These are phyloP conservation scores for Poeciliopsis gracilis DNA, from an alignment of 2,797 vertebrate species.

Conservation along the genomic window DNA sequence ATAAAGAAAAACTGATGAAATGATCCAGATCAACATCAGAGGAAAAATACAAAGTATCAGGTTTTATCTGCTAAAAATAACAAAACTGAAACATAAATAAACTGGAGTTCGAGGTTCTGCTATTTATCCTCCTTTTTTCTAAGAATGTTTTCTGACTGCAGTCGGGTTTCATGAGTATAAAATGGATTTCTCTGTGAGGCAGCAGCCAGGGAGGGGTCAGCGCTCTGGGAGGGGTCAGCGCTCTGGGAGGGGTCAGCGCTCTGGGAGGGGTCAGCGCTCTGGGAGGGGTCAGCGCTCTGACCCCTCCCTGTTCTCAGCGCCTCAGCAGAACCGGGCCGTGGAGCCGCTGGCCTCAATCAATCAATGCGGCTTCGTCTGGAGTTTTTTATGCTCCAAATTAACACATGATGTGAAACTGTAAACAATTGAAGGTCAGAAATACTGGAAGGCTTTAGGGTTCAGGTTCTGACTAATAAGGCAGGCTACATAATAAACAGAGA, in stretches of 20 bases:
- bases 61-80: too few species aligned
- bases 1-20: too few species aligned
- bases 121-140: background rate
- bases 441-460: background rate
- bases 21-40: too few species aligned
- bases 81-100: too few species aligned
- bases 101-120: too few species aligned
- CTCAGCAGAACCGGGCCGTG: conserved; percentile 20
- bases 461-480: conserved; percentile 9
- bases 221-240: too few species aligned
- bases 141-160: background rate
- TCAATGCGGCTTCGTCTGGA: conserved; percentile 27
- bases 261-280: too few species aligned
- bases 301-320: conserved; percentile 13
- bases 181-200: conserved; percentile 7
- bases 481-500: conserved; percentile 21
- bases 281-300: conserved; percentile 3
- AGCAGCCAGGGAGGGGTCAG: background rate
- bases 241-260: too few species aligned
- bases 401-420: conserved; percentile 20
- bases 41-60: too few species aligned
- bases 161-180: conserved; percentile 4
- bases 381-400: conserved; percentile 22
- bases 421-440: conserved; percentile 18
- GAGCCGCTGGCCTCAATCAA: conserved; percentile 15